Percentiles rank a stretch among this genome's conserved stretches.
phyloP scores from a whole-genome alignment of 2,113 vertebrate genomes.

The Mohoua ochrocephala region DNA sequence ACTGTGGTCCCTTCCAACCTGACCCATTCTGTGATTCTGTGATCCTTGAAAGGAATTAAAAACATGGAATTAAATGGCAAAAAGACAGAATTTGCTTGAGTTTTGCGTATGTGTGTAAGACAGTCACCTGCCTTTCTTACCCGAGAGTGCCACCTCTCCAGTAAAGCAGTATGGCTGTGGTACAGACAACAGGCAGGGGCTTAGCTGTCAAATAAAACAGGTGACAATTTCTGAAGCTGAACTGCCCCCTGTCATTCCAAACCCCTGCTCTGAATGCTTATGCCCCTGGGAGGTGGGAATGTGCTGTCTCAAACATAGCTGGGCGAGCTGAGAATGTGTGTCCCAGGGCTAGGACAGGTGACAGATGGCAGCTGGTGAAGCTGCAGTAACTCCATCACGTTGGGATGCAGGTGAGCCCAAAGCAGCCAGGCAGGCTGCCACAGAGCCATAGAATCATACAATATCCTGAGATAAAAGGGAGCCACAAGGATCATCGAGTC shows the following conservation, averaged over 20 bases:
- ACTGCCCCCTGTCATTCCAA: not conserved
- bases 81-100: not conserved
- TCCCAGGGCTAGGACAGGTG: not conserved
- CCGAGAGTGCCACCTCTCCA: not conserved
- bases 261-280: not conserved
- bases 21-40: not conserved
- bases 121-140: not conserved
- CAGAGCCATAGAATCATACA: not conserved
- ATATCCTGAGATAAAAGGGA: not conserved
- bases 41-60: not conserved
- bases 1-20: not conserved
- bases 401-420: not conserved
- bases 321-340: not conserved
- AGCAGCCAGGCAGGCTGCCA: not conserved
- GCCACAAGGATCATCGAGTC: not conserved
- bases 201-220: not conserved
- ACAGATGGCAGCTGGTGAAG: not conserved
- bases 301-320: fast-evolving
- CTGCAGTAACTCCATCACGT: fast-evolving
- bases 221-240: not conserved
- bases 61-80: not conserved
- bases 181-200: not conserved
- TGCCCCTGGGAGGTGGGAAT: not conserved
- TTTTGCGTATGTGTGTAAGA: not conserved
- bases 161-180: not conserved